A percentile compares a stretch with the other conserved stretches of the same genome.
phyloP scores from a whole-genome alignment of 2,797 vertebrate genomes.

The Sandelia bainsii region DNA sequence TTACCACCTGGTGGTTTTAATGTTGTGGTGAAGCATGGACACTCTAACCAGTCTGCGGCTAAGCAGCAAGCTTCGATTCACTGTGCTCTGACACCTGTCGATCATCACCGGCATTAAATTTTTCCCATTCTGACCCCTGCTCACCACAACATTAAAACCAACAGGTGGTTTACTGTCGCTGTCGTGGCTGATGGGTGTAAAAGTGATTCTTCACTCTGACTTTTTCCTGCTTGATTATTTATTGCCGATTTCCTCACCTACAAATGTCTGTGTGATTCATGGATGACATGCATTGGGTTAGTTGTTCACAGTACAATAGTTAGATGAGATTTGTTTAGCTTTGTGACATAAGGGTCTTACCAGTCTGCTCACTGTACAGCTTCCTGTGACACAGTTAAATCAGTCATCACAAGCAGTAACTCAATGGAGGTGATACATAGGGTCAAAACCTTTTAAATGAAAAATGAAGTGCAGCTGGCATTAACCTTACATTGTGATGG shows the following conservation, averaged over 20 bases:
- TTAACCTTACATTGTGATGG: conserved; percentile 23
- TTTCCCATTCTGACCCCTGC: too few relatives aligned
- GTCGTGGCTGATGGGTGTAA: neutral
- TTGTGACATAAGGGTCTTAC: conserved; percentile 39
- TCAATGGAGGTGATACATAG: conserved; percentile 34
- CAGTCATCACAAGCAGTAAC: conserved; percentile 32
- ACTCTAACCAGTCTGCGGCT: too few relatives aligned
- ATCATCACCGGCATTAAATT: too few relatives aligned
- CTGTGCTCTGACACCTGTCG: too few relatives aligned
- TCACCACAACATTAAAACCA: too few relatives aligned
- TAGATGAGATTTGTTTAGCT: conserved; percentile 56
- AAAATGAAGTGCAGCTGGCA: conserved; percentile 33
- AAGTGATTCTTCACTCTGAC: conserved; percentile 43
- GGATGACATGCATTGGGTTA: conserved; percentile 46
- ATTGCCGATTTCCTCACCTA: conserved; percentile 48
- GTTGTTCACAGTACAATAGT: conserved; percentile 54
- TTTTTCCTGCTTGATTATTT: conserved; percentile 40
- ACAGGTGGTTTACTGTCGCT: too few relatives aligned
- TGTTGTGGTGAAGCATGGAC: too few relatives aligned
- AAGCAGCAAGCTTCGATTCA: too few relatives aligned
- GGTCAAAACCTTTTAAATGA: conserved; percentile 15
- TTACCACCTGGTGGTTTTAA: too few relatives aligned
- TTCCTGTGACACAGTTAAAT: conserved; percentile 58
- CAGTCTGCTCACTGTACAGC: conserved; percentile 44
- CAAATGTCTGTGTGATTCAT: conserved; percentile 60